Evolutionary conservation across 2,888 invertebrate species (phyloP).

Genomic region (Bombylius major): DNA sequence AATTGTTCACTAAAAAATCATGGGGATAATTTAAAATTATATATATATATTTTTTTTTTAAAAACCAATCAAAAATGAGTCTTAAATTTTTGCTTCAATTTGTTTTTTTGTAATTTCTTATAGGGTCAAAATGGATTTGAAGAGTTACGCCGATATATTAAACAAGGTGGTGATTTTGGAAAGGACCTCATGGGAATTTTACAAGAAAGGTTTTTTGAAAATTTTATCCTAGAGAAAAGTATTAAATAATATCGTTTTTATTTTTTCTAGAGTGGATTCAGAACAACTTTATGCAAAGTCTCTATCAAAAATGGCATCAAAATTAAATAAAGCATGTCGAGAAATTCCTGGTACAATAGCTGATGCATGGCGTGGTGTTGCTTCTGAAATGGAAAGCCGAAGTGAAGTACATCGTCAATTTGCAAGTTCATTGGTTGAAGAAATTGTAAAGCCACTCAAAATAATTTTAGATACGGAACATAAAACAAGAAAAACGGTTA

Average conservation of each 20-base stretch:
- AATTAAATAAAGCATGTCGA: conserved; percentile 70
- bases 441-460: conserved; percentile 79
- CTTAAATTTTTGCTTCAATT: too few species aligned
- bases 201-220: conserved; percentile 71
- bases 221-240: not conserved
- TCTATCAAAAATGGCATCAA: conserved; percentile 72
- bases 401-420: conserved; percentile 81
- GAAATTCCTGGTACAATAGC: conserved; percentile 67
- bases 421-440: conserved; percentile 67
- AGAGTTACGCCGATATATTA: conserved; percentile 80
- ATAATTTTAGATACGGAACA: conserved; percentile 56
- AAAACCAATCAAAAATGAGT: too few species aligned
- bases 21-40: too few species aligned
- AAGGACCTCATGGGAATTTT: conserved; percentile 80
- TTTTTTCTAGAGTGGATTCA: conserved; percentile 60
- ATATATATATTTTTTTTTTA: too few species aligned
- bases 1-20: too few species aligned
- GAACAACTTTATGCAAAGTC: conserved; percentile 86
- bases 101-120: too few species aligned
- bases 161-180: conserved; percentile 89
- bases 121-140: conserved; percentile 92
- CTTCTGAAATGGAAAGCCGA: conserved; percentile 82
- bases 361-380: conserved; percentile 84
- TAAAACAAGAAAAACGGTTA: conserved; percentile 56
- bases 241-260: not conserved